Evolutionary conservation across 2,888 invertebrate species (phyloP), one percentile per base, ranked within the genome.

Genomic region (Agonopterix arenella): DNA sequence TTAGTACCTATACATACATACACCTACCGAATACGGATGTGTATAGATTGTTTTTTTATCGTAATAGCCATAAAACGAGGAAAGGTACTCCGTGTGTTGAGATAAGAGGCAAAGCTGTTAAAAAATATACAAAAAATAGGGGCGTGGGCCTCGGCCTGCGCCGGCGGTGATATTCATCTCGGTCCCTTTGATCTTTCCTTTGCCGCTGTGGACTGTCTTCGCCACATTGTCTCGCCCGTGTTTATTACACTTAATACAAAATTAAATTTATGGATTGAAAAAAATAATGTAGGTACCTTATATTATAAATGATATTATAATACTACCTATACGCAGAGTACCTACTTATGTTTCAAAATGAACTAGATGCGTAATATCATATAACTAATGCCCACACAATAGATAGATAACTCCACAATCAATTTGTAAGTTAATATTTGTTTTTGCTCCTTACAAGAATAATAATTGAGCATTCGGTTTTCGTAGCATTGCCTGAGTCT

Each of bases 141-240:
- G 73, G 70, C 73, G 63, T 70, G 38, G 13, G 37, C 10, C 37
- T 66, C 68, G 65, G 66, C 64, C 67, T 61, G 69, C 64, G 65
- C 64, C 68, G 70, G 70, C 72, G 70, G 73, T 70, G 84, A 83
- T 84, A 80, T 71, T 76, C 78, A 84, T 84, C 83, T 80, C 61
- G 59, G 57, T 49, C 49, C 55, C 76, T 84, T 85, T 85, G 82
- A 84, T 78, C 72, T 79, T 59, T 60, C 83, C 82, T 80, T 70
- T 59, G 62, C 65, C 61, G 64, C 62, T 57, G 58, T 54, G 51
- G 64, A 63, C 64, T 59, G 64, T 62, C 70, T 68, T 68, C 67
- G 67, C 65, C 62, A 63, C 69, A 65, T 69, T 69, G 70, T 73
- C 70, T 76, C 66, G 59, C 63, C 61, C 59, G 60, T 63, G 62